Evolutionary conservation across 2,113 vertebrate genomes (phyloP).

Genomic region (Raja brachyura): DNA sequence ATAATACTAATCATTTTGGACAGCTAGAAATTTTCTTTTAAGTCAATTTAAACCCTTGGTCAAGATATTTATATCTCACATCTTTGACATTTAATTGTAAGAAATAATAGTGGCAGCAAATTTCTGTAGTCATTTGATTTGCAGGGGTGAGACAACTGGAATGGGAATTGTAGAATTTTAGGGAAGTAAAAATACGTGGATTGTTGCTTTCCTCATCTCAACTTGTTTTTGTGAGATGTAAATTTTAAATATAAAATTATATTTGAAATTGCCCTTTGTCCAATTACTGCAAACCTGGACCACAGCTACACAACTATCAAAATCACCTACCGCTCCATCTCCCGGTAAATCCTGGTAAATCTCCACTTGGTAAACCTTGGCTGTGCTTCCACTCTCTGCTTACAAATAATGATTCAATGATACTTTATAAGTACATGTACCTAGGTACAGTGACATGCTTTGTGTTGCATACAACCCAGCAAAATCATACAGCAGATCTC

Average conservation of each 20-base stretch:
- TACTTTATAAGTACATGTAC: too few relatives aligned
- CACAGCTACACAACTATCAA: too few relatives aligned
- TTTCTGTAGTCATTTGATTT: not conserved
- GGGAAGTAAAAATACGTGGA: not conserved
- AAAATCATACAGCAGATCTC: too few relatives aligned
- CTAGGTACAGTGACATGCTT: too few relatives aligned
- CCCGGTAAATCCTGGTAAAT: too few relatives aligned
- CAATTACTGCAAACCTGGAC: not conserved
- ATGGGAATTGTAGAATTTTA: not conserved
- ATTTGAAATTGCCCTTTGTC: not conserved
- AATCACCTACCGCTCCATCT: too few relatives aligned
- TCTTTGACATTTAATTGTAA: constrained; percentile 2
- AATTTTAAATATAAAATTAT: not conserved
- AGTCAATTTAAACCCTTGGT: not conserved
- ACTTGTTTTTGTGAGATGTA: not conserved
- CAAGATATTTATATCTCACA: constrained; percentile 1
- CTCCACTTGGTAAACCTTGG: too few relatives aligned
- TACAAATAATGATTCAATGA: too few relatives aligned
- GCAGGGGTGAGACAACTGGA: not conserved
- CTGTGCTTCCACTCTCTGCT: too few relatives aligned
- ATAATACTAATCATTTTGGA: constrained; percentile 28
- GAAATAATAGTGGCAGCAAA: not conserved
- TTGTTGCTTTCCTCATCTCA: not conserved
- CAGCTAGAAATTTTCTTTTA: constrained; percentile 11
- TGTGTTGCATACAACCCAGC: too few relatives aligned